Evolutionary conservation across 2,113 vertebrate genomes (phyloP).

Genomic region (Promerops cafer): DNA sequence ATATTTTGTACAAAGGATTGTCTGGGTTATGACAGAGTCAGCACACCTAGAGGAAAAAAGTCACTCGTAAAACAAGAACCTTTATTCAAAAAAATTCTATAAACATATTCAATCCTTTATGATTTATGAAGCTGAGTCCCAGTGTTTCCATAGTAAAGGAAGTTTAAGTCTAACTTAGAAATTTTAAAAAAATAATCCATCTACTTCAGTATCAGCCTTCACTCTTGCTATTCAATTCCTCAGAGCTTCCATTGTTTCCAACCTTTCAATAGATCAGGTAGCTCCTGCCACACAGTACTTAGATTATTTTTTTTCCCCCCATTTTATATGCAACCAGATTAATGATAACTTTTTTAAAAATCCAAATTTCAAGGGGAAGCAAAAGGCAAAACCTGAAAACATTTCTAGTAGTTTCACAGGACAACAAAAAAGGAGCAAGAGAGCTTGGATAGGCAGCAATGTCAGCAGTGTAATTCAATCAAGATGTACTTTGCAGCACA

Average conservation of each 20-base stretch:
- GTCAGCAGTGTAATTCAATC: neutral
- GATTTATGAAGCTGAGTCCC: neutral
- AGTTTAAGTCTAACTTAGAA: neutral
- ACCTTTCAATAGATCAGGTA: neutral
- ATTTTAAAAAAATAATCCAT: neutral
- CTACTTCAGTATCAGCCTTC: neutral
- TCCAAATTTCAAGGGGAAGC: neutral
- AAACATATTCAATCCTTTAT: neutral
- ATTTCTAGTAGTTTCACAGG: neutral
- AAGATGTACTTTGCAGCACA: neutral
- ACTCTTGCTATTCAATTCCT: neutral
- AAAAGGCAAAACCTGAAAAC: neutral
- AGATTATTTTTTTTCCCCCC: rapidly evolving
- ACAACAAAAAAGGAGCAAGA: neutral
- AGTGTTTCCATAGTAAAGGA: neutral
- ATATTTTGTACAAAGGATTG: neutral
- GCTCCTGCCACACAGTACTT: neutral
- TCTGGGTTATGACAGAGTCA: neutral
- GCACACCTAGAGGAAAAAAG: neutral
- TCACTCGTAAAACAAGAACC: neutral
- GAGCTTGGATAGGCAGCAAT: neutral
- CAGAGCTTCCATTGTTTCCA: neutral
- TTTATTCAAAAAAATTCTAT: neutral
- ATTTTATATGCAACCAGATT: neutral
- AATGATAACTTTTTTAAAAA: no score